Percentiles rank a stretch among this genome's conserved stretches.
phyloP scores from a whole-genome alignment of 2,113 vertebrate species.

The Python bivittatus region DNA sequence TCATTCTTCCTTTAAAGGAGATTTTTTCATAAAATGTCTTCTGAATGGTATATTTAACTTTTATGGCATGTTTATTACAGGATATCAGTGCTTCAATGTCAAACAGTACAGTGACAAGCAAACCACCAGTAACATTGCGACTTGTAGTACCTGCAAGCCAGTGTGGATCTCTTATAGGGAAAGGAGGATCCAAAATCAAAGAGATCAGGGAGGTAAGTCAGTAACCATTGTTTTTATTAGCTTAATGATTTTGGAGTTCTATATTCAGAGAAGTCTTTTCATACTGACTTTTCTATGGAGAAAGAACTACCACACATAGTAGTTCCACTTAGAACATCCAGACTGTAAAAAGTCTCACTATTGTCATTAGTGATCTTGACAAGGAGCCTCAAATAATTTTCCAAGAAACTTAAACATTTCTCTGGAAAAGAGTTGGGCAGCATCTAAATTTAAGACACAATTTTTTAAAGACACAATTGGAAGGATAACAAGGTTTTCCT shows the following conservation, averaged over 20 bases:
- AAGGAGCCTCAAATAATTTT: not conserved
- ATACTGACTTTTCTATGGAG: not conserved
- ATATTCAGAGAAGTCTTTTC: too few relatives aligned
- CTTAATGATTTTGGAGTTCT: not conserved
- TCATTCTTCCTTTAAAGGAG: too few relatives aligned
- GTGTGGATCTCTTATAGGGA: slow-evolving; percentile 92
- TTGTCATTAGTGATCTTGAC: not conserved
- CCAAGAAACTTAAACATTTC: not conserved
- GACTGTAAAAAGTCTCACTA: not conserved
- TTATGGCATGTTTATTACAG: slow-evolving; percentile 69
- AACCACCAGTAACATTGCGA: slow-evolving; percentile 89
- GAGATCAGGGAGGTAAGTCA: slow-evolving; percentile 90
- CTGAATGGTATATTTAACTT: slow-evolving; percentile 28
- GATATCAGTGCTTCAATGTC: slow-evolving; percentile 90
- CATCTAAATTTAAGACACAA: too few relatives aligned
- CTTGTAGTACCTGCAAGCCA: slow-evolving; percentile 91
- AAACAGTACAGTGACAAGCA: slow-evolving; percentile 90
- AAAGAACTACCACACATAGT: not conserved
- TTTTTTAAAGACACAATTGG: not conserved
- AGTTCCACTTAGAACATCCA: too few relatives aligned
- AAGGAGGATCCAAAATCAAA: slow-evolving; percentile 95
- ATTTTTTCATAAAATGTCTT: too few relatives aligned
- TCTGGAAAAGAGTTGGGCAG: not conserved
- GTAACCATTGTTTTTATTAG: not conserved
- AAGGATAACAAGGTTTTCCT: not conserved